Base-by-base conservation (phyloP, 2,113 vertebrate species). In the Stegostoma tigrinum region DNA sequence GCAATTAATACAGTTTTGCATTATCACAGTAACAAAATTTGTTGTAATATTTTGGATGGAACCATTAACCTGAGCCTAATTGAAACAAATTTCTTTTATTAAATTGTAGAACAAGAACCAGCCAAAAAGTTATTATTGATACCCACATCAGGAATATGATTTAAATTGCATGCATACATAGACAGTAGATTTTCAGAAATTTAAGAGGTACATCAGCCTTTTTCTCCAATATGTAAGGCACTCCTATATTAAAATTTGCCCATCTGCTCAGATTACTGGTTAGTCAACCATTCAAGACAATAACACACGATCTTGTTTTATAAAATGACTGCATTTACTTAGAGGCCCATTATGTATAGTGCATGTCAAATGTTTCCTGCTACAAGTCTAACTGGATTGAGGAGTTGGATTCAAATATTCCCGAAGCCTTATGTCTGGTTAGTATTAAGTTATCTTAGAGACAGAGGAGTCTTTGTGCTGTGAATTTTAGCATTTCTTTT, bases 311-410 rank as follows among this genome's bases (percentile, higher is more conserved):
- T 45, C 80, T 17, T 80, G 34, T 2, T 61, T 17, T 17, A 61
- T 61, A 90, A 61, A 52, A 42, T 8, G 55, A 38, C 7, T 5
- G 2, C 38, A 38, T 45, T 67, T 67, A 38, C 21, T 38, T 38
- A 42, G 66, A 94, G 61, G 17, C 8, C n/a, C 64, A 45, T 68
- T 42, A 5, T 68, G n/a, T 38, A 70, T 23, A 42, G 61, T 67
- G 30, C 61, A 90, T 67, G 64, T 68, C 64, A 68, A 68, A 94
- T 94, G 91, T 42, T 68, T 94, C 91, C 91, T 94, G 66, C 66
- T 68, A 38, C 66, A 94, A 68, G 64, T 34, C 64, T 23, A 94
- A 42, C n/a, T 24, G n/a, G 91, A 94, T 72, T 95, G 23, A 95
- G 94, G 72, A 95, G 42, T 24, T 72, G 68, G 42, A 72, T 70